phyloP scores from a whole-genome alignment of 2,797 vertebrate species.

The Halcyon smyrnensis region DNA sequence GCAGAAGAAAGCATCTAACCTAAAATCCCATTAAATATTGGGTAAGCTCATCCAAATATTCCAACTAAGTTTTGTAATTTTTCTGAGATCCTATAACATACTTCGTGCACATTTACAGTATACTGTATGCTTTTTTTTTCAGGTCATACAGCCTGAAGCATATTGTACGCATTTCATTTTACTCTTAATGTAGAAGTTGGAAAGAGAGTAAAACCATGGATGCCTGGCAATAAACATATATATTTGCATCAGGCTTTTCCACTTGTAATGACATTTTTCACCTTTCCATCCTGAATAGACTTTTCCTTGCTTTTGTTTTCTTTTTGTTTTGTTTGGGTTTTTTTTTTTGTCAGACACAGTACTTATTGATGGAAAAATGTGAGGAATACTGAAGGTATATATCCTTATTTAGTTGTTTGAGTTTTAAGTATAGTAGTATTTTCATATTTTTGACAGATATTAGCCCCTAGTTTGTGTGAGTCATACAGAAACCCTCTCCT shows the following conservation, averaged over 20 bases:
- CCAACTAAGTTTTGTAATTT: neutral
- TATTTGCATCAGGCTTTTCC: constrained; percentile 18
- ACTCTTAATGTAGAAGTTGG: neutral
- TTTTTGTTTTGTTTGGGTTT: neutral
- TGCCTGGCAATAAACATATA: neutral
- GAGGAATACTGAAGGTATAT: neutral
- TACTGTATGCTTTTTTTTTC: neutral
- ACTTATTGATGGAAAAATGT: neutral
- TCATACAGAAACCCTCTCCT: neutral
- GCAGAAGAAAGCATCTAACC: neutral
- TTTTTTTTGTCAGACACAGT: neutral
- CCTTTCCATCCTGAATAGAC: neutral
- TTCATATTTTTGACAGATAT: neutral
- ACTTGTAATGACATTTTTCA: neutral
- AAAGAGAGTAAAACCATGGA: neutral
- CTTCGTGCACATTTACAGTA: neutral
- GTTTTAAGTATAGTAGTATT: neutral
- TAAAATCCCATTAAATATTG: neutral
- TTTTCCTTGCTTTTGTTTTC: neutral
- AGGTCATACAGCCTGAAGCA: neutral
- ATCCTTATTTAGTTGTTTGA: neutral
- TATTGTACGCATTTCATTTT: neutral
- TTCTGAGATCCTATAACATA: neutral
- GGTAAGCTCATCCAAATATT: neutral
- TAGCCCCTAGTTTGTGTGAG: neutral